These are phyloP conservation scores for Lottia gigantea DNA, from an alignment of 2,888 invertebrate species.

Conservation along the genomic window DNA sequence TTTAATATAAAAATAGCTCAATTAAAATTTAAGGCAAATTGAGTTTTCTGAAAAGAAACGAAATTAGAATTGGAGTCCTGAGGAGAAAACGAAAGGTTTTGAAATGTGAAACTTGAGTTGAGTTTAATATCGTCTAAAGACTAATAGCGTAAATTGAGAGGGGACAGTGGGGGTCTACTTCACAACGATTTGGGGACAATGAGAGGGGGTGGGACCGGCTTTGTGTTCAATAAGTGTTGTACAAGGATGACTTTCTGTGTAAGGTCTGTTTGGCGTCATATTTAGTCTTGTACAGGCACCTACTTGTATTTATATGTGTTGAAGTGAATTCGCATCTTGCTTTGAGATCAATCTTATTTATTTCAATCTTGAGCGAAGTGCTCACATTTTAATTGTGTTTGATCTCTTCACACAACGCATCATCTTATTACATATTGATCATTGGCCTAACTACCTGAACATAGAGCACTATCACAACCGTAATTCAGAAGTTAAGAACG, in stretches of 20 bases:
- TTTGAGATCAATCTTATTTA: too few species aligned
- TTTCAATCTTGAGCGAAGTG: too few species aligned
- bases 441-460: too few species aligned
- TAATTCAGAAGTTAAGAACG: too few species aligned
- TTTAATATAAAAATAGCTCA: constrained; percentile 1
- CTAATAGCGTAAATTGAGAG: too few species aligned
- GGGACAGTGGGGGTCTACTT: too few species aligned
- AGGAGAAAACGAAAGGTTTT: neutral
- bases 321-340: too few species aligned
- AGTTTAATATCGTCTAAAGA: too few species aligned
- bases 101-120: constrained; percentile 4
- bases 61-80: neutral
- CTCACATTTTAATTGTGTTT: too few species aligned
- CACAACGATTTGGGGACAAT: neutral
- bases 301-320: neutral
- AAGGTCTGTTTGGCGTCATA: neutral
- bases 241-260: neutral
- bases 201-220: neutral
- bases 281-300: neutral
- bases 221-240: neutral
- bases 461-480: too few species aligned
- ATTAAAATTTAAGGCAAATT: constrained; percentile 5
- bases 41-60: constrained; percentile 7
- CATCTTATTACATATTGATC: too few species aligned
- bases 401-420: too few species aligned